Evolutionary conservation across 2,113 vertebrate species (phyloP).

Genomic region (Fulica atra): DNA sequence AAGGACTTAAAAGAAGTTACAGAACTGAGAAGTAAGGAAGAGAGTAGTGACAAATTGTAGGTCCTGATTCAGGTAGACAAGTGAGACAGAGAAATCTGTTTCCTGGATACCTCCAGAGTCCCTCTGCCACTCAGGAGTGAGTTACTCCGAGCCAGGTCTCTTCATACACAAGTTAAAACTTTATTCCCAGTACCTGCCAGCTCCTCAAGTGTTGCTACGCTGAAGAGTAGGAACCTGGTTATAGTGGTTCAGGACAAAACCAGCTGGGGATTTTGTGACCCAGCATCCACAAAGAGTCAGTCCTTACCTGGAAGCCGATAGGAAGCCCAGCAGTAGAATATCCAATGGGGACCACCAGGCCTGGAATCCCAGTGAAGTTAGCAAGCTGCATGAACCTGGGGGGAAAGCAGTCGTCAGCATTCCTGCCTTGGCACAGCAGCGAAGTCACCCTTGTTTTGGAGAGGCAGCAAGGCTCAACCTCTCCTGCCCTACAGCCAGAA

Average conservation of each 20-base stretch:
- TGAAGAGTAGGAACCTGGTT: not conserved
- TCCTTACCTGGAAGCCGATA: conserved; percentile 52
- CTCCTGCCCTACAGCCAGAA: not conserved
- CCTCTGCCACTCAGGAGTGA: not conserved
- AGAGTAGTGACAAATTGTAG: not conserved
- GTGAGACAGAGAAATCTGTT: not conserved
- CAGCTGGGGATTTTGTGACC: not conserved
- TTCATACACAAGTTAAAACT: not conserved
- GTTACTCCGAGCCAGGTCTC: not conserved
- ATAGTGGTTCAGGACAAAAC: not conserved
- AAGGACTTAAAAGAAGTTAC: not conserved
- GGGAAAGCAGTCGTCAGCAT: not conserved
- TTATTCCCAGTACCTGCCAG: not conserved
- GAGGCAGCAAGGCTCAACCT: not conserved
- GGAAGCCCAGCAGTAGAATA: conserved; percentile 65
- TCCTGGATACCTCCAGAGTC: not conserved
- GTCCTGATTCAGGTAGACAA: not conserved
- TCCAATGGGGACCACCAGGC: conserved; percentile 65
- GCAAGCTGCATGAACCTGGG: conserved; percentile 68
- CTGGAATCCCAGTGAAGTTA: conserved; percentile 72
- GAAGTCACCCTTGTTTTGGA: not conserved
- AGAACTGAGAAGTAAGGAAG: not conserved
- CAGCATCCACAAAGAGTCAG: not conserved
- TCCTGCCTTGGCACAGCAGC: not conserved
- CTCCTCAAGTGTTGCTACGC: not conserved